Base-by-base conservation (phyloP, 2,113 vertebrate species). In the Protobothrops mucrosquamatus region DNA sequence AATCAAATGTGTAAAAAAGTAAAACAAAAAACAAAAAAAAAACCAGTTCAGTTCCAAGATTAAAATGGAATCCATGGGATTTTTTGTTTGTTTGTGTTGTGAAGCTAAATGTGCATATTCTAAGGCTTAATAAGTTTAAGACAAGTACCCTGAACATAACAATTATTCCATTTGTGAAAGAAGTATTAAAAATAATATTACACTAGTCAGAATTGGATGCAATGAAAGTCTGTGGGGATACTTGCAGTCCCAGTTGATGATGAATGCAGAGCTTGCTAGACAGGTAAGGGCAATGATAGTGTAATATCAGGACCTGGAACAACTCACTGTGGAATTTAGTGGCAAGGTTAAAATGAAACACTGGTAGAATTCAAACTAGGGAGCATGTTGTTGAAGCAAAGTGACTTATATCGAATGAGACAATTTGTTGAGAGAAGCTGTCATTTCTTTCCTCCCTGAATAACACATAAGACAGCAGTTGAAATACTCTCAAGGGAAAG, bases 401-500 rank as follows among this genome's bases (percentile, higher is more conserved):
- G 57, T 20, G 15, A 64, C 57, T 61, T 51, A 48, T 64, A 64
- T 29, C 12, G 26, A 57, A 46, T 61, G 56, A 39, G 56, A 61
- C 22, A 46, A 89, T 59, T 89, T 61, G 88, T 59, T 89, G 34
- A 61, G 74, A 81, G 34, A 34, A 81, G 34, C 74, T 81, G 74
- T 81, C 74, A 81, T 81, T 81, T 81, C 34, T 81, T 81, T 81
- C 34, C 18, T 18, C 39, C 34, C 74, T 81, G 74, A 81, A 81
- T 81, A 81, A 81, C 69, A 39, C 69, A 39, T 39, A 74, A 74
- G 34, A 43, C 74, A 39, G 74, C 34, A 43, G 34, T 81, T 81
- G 74, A 81, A 81, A 81, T 81, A 81, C 43, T 81, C 74, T 81
- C 74, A 81, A 81, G 74, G 74, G 74, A 81, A 81, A 81, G 18